Percentiles rank a stretch among this genome's conserved stretches.
These are phyloP conservation scores for Climacteris rufus DNA, from an alignment of 2,113 vertebrate species.

Conservation along the genomic window DNA sequence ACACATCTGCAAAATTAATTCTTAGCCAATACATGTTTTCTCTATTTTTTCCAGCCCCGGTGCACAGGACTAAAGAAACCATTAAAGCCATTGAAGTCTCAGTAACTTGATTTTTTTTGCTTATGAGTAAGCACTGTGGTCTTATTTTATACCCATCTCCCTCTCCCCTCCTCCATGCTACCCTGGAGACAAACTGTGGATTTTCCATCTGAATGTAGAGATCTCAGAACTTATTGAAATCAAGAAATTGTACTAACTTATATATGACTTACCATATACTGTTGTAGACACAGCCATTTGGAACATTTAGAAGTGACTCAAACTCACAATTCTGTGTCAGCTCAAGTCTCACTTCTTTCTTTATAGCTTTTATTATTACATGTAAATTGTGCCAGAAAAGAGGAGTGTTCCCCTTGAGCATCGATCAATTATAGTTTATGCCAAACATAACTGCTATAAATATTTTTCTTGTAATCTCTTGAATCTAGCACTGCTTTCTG, in stretches of 20 bases:
- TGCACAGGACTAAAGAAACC: not conserved
- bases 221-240: not conserved
- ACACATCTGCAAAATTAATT: conserved; percentile 38
- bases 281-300: not conserved
- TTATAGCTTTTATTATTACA: not conserved
- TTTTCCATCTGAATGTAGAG: not conserved
- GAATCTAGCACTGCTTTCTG: not conserved
- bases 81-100: not conserved
- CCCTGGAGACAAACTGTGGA: not conserved
- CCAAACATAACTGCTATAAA: not conserved
- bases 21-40: not conserved
- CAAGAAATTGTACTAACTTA: not conserved
- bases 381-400: not conserved
- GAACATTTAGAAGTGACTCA: not conserved
- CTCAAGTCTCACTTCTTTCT: not conserved
- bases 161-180: not conserved
- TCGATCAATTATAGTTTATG: not conserved
- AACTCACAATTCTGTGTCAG: not conserved
- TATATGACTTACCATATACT: not conserved
- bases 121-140: not conserved
- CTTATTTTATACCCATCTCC: not conserved
- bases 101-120: not conserved
- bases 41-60: not conserved
- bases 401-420: not conserved
- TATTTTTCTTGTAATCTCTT: not conserved